Base-by-base conservation (phyloP, 2,888 invertebrate species). In the Trimorus sp. region DNA sequence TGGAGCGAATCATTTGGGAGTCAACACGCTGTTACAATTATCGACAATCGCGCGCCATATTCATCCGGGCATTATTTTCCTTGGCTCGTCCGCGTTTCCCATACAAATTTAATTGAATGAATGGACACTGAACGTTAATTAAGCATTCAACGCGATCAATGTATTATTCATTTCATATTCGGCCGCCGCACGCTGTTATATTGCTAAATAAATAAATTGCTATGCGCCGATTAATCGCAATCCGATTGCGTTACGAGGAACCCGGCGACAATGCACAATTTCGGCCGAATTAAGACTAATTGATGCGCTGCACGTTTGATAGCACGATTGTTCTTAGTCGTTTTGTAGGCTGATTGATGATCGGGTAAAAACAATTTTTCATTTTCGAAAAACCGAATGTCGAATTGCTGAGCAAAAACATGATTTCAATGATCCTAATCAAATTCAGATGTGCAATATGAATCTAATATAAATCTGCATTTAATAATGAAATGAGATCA, bases 21-120 rank as follows among this genome's bases (percentile, higher is more conserved):
- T 65, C 48, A 70, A 80, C 65, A 58, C 59, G 42, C 38, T 65
- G 66, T 69, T 75, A 75, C 74, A 80, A 80, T 80, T 75, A 70
- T 60, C 65, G 54, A 70, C 48, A 74, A 80, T 69, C 59, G 14
- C 38, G 16, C 51, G 75, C 45, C 12, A 12, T 73, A 60, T 79
- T 76, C 70, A 54, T 70, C 48, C 48, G 45, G 26, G 53, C 42
- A 15, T 40, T 53, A 49, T 56, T 36, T 68, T 56, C 45, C 70
- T 70, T 60, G 40, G 42, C 59, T 66, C 68, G 38, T 49, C 51
- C 62, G 42, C 49, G 56, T 45, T 38, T 36, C 3, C 38, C 40
- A 48, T 40, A 48, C 59, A 66, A 15, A 45, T 71, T 65, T 65
- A 70, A 78, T 69, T 9, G 1, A 56, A 78, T 78, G 70, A 78